phyloP scores from a whole-genome alignment of 2,113 vertebrate genomes.

The Bettongia penicillata region DNA sequence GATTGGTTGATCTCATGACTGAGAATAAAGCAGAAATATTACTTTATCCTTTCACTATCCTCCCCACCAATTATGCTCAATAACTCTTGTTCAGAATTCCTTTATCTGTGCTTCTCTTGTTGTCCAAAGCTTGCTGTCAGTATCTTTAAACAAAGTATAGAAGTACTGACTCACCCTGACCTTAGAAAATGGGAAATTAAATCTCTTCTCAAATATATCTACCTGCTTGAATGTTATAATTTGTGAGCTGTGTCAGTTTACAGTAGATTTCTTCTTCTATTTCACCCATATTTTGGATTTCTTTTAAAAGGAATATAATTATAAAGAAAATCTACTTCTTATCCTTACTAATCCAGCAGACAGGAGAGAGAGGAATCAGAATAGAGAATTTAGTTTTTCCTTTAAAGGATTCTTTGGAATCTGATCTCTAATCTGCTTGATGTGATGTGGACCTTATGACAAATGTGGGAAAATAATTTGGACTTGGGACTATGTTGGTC shows the following conservation, averaged over 20 bases:
- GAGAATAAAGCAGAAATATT: not conserved
- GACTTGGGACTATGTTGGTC: not conserved
- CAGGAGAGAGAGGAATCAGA: not conserved
- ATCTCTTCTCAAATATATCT: not conserved
- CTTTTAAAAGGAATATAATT: not conserved
- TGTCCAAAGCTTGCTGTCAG: not conserved
- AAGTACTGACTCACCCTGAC: not conserved
- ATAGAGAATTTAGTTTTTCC: not conserved
- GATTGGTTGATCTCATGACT: not conserved
- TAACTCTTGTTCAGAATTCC: not conserved
- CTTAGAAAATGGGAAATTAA: not conserved
- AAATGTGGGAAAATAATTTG: not conserved
- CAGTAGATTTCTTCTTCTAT: not conserved
- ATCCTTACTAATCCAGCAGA: not conserved
- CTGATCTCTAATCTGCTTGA: not conserved
- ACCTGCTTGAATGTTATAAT: too few relatives aligned
- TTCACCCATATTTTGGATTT: not conserved
- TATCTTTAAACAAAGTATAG: not conserved
- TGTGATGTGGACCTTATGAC: not conserved
- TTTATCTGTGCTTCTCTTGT: not conserved
- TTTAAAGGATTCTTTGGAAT: not conserved
- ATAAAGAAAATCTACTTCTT: not conserved
- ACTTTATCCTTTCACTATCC: not conserved
- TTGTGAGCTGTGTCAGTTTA: not conserved
- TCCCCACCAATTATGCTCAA: not conserved